Conservation (phyloP, 2,113 vertebrate species). For the Calidris pygmaea region DNA sequence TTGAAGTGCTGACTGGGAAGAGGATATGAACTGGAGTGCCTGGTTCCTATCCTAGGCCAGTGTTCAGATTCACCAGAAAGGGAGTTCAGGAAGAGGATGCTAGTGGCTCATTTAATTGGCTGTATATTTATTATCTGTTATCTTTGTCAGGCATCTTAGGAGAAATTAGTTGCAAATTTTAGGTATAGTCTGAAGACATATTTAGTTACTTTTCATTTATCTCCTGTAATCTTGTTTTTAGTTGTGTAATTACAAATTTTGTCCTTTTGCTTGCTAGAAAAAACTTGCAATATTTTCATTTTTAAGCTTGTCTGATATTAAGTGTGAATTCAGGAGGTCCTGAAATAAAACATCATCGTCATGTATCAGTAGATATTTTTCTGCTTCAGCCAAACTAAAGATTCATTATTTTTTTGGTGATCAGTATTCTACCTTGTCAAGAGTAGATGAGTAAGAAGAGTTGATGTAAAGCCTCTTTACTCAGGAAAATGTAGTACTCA, state of each 20-base stretch:
- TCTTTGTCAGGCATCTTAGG: background rate
- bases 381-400: background rate
- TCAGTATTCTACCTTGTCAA: background rate
- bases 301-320: background rate
- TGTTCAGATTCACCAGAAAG: background rate
- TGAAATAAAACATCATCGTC: background rate
- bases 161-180: background rate
- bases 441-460: background rate
- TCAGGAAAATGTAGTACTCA: background rate
- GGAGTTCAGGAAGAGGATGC: background rate
- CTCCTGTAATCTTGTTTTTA: background rate
- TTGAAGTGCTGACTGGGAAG: background rate
- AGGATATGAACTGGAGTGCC: fast-evolving
- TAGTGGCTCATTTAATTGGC: background rate
- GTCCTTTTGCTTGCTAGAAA: background rate
- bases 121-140: background rate
- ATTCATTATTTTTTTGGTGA: background rate
- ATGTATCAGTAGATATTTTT: background rate
- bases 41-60: background rate
- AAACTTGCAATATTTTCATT: background rate
- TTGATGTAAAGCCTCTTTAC: background rate
- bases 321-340: background rate
- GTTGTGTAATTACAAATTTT: background rate
- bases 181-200: background rate
- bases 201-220: background rate